Base-by-base conservation (phyloP, 2,888 invertebrate species). In the Luperina nickerlii region DNA sequence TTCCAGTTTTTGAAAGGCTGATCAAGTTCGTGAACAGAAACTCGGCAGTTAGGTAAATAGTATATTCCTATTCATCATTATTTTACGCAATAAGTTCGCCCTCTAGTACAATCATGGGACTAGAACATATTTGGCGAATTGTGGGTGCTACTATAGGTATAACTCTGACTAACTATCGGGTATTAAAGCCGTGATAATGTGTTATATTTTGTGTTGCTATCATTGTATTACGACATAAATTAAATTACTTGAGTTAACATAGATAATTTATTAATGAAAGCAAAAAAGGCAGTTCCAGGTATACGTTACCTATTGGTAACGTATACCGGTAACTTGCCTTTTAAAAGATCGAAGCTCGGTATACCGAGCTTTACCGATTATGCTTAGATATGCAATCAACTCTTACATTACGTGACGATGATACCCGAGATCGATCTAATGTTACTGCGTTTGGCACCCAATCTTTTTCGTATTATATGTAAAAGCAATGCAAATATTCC, bases 11-110 rank as follows among this genome's bases (percentile, higher is more conserved):
- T 57, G 15, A 1, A 32, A 67, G 6, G n/a, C 38, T 74, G 27
- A 74, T 54, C 24, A 18, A 60, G 60, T 83, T 72, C 54, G 11
- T 38, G 51, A 71, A 66, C 24, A 24, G 9, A 57, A 57, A 20
- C 32, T 57, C 20, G 18, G 8, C 18, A 62, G 9, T 24, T 9
- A 18, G 32, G 6, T 38, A 9, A n/a, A n/a, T 66, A 20, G 13
- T 20, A 48, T 20, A 20, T 48, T 32, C 15, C 8, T 24, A 15
- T 69, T 51, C 15, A 32, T 69, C 20, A 11, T 13, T 24, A 60
- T 60, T 60, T 60, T 60, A n/a, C 11, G 11, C 13, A 60, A 60
- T n/a, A 60, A n/a, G 3, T 60, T 60, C 11, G n/a, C 24, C n/a
- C 1, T 13, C 0, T 11, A 24, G 1, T n/a, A n/a, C 11, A 32